Percentiles rank a stretch among this genome's conserved stretches.
Conservation (phyloP, 2,797 vertebrate species). For the Philypnodon macrostomus region DNA sequence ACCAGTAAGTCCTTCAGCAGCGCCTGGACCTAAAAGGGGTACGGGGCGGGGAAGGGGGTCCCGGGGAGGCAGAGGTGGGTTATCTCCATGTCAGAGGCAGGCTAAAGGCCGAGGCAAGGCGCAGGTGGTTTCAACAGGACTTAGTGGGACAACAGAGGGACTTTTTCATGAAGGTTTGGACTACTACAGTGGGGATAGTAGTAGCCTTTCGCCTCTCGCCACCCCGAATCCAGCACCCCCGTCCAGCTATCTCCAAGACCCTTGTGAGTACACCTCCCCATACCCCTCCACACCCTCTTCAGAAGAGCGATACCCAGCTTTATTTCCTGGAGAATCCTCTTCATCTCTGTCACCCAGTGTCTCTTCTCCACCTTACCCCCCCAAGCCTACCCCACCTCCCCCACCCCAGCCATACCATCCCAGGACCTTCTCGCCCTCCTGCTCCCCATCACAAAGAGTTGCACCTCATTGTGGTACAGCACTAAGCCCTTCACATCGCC, state of each 20-base stretch:
- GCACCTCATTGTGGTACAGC: slow-evolving; percentile 74
- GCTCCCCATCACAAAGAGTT: slow-evolving; percentile 87
- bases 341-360: slow-evolving; percentile 86
- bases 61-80: slow-evolving; percentile 83
- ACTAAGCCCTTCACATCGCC: slow-evolving; percentile 75
- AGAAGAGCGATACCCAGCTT: slow-evolving; percentile 90
- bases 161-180: slow-evolving; percentile 93
- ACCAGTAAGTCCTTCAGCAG: slow-evolving; percentile 80
- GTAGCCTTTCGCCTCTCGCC: slow-evolving; percentile 93
- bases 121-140: slow-evolving; percentile 32
- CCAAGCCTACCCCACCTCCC: slow-evolving; percentile 77
- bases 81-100: slow-evolving; percentile 88
- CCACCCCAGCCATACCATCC: slow-evolving; percentile 83
- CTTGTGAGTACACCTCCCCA: slow-evolving; percentile 93
- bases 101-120: slow-evolving; percentile 85
- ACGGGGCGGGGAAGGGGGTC: slow-evolving; percentile 83
- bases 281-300: slow-evolving; percentile 97
- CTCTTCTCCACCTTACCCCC: slow-evolving; percentile 86
- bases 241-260: slow-evolving; percentile 87
- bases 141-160: slow-evolving; percentile 58
- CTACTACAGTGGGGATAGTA: slow-evolving; percentile 97
- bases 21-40: slow-evolving; percentile 83
- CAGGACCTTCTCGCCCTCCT: slow-evolving; percentile 94
- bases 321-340: slow-evolving; percentile 88
- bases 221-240: slow-evolving; percentile 77